Base-by-base conservation (phyloP, 2,113 vertebrate species). In the Triplophysa siluroides region DNA sequence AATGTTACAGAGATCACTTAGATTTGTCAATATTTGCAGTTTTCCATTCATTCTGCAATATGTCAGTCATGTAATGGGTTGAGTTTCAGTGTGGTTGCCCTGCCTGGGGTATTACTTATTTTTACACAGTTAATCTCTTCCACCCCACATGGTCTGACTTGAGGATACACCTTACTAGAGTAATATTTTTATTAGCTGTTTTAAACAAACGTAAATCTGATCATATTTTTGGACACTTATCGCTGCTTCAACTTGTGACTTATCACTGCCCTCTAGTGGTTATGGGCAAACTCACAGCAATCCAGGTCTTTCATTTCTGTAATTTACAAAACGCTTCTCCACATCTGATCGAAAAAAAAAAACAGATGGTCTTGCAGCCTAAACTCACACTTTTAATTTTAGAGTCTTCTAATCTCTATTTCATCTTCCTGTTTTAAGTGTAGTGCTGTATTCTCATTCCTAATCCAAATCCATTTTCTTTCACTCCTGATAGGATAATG, bases 401-500 rank as follows among this genome's bases (percentile, higher is more conserved):
- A 4, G 6, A 23, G 5, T 21, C 47, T 62, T 33, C 7, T 63
- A 13, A 24, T 6, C 12, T 66, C 65, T 54, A 21, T 23, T 24
- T 1, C 10, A 65, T 54, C 50, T 2, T 58, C 2, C n/a, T 6
- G 41, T 13, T 21, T 77, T 47, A 43, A 41, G 23, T 18, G 8
- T 69, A 21, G 16, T 10, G 33, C 0, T 13, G 16, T 16, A 13
- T 14, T 29, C 47, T 72, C 6, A n/a, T 9, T 10, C 19, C 50
- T 16, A 52, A 52, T 52, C 1, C 9, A 54, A 54, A 54, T 18
- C 50, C 18, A 8, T 67, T 56, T 5, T 70, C 60, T 26, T 72
- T 63, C 14, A 45, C 45, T 64, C 19, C n/a, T 75, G 18, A 3
- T 68, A 99, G 98, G 92, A 98, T 98, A 86, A 98, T 99, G 97